Percentiles rank a stretch among this genome's conserved stretches.
These are phyloP conservation scores for Catagonus wagneri DNA, from an alignment of 2,113 vertebrate genomes.

Conservation along the genomic window DNA sequence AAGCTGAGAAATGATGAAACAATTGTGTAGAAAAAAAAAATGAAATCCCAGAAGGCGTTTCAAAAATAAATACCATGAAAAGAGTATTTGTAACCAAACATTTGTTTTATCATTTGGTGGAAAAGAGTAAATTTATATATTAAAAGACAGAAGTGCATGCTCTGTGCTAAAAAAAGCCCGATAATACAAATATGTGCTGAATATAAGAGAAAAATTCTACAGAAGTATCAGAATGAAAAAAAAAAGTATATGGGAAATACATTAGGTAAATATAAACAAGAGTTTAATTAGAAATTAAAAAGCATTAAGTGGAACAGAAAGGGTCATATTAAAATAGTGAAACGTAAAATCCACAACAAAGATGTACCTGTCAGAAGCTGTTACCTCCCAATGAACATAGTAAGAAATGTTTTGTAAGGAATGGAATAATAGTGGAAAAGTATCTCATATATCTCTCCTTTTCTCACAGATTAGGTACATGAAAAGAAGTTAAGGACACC, in stretches of 20 bases:
- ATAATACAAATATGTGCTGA: not conserved
- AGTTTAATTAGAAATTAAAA: constrained; percentile 16
- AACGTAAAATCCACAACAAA: not conserved
- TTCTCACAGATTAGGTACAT: not conserved
- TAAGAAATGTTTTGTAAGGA: not conserved
- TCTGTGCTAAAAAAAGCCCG: not conserved
- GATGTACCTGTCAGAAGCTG: not conserved
- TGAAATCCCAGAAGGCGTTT: not conserved
- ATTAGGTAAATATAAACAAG: not conserved
- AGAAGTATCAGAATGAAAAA: constrained; percentile 14
- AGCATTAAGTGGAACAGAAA: not conserved
- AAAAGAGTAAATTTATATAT: constrained; percentile 5
- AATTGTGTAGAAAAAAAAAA: constrained; percentile 9
- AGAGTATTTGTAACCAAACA: not conserved
- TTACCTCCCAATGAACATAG: not conserved
- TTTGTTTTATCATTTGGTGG: constrained; percentile 38
- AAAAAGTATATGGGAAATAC: constrained; percentile 34
- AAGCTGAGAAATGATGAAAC: not conserved
- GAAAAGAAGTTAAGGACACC: not conserved
- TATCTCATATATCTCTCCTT: not conserved
- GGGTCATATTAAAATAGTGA: not conserved
- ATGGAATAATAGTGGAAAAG: not conserved
- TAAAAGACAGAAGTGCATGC: not conserved
- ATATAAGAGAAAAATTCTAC: not conserved
- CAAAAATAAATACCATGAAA: not conserved